Evolutionary conservation across 2,113 vertebrate genomes (phyloP), one percentile per base, ranked within the genome.

Genomic region (Scopus umbretta): DNA sequence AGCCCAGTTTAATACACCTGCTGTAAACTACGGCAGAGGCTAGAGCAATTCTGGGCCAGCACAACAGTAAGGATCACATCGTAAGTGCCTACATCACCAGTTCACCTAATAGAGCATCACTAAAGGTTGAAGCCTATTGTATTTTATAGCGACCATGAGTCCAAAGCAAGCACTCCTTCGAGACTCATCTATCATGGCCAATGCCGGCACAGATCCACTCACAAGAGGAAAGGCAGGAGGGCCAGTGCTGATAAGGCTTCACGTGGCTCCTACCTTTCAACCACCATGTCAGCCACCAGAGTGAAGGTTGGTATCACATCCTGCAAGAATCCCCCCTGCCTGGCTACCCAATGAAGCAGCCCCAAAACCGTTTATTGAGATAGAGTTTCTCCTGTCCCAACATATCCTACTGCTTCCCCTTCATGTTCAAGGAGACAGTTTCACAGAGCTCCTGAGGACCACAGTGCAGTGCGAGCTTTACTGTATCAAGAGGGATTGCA

Each of bases 271-370:
- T 49, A 22, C 32, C 38, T 86, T 81, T 52, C 74, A 95, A 25
- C 16, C 52, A 63, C 38, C 27, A 23, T 0, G 0, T 38, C n/a
- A 71, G 59, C 26, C 32, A 62, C 4, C 29, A 42, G 45, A 67
- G n/a, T 9, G 21, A 38, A 62, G 40, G 47, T 2, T 45, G n/a
- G 19, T 21, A 53, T 22, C 30, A 18, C 9, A 15, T 59, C 18
- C 86, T 53, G 63, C 26, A 75, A 47, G 49, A 90, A 55, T 59
- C 10, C 25, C 7, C 32, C 50, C 56, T 15, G 30, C 36, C 78
- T 3, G 1, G 5, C 22, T 6, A 79, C 16, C 36, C 52, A 36
- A 1, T 4, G 18, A 20, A 82, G 56, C 47, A 75, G 56, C 32
- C 53, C 43, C 49, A 62, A 72, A 82, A 20, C 16, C 30, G 29